A percentile compares a stretch with the other conserved stretches of the same genome.
phyloP scores from a whole-genome alignment of 2,888 invertebrate genomes.

The Celastrina argiolus region DNA sequence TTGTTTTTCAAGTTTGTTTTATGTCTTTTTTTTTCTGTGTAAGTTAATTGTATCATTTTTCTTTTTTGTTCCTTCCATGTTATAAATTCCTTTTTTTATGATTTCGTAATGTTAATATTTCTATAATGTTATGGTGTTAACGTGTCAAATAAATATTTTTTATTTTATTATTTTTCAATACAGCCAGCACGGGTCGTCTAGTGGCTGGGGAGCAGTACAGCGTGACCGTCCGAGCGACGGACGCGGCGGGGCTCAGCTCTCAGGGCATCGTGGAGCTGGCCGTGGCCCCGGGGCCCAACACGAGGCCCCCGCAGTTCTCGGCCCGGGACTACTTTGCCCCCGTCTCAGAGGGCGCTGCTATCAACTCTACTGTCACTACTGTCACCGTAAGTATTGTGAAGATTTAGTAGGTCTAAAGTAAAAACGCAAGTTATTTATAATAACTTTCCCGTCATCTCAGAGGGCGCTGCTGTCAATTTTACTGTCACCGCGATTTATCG shows the following conservation, averaged over 20 bases:
- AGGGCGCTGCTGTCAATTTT: conserved; percentile 92
- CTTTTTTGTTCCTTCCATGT: too few species aligned
- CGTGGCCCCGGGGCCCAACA: conserved; percentile 90
- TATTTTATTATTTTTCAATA: too few species aligned
- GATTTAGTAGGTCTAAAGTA: too few species aligned
- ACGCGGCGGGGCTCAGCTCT: conserved; percentile 86
- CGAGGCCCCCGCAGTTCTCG: conserved; percentile 88
- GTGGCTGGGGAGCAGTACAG: conserved; percentile 93
- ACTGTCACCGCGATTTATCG: too few species aligned
- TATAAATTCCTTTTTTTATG: too few species aligned
- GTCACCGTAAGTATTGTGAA: conserved; percentile 83
- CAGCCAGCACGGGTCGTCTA: conserved; percentile 87
- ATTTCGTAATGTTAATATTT: too few species aligned
- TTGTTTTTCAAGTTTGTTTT: too few species aligned
- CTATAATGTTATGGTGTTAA: too few species aligned
- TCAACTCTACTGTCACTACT: conserved; percentile 90
- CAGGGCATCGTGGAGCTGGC: conserved; percentile 92
- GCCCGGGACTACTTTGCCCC: conserved; percentile 91
- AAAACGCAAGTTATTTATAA: too few species aligned
- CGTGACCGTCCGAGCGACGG: conserved; percentile 89
- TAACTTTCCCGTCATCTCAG: conserved; percentile 92
- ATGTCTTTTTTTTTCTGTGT: too few species aligned
- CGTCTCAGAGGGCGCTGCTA: conserved; percentile 92
- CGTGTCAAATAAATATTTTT: too few species aligned
- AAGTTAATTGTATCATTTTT: too few species aligned